A percentile compares a stretch with the other conserved stretches of the same genome.
These are phyloP conservation scores for Drosophila miranda DNA, from an alignment of 1,140 invertebrate genomes.

Conservation along the genomic window DNA sequence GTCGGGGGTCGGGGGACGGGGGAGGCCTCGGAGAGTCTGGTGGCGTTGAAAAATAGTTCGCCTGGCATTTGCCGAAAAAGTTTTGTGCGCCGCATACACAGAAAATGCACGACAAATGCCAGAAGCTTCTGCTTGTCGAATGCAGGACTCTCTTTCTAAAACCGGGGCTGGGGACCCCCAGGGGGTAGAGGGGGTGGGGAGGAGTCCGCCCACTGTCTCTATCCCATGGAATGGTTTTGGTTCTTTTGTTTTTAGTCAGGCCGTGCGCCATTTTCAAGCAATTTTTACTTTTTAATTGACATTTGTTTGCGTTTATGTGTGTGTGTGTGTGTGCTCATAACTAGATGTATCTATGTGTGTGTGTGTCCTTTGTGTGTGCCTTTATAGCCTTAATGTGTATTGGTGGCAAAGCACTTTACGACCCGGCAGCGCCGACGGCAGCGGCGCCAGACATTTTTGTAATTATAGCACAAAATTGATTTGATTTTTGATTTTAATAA, in stretches of 20 bases:
- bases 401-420: slow-evolving; percentile 63
- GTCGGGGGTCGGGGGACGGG: neutral
- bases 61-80: slow-evolving; percentile 57
- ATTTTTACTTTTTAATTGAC: slow-evolving; percentile 80
- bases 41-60: slow-evolving; percentile 48
- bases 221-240: slow-evolving; percentile 18
- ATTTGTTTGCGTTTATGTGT: slow-evolving; percentile 62
- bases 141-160: slow-evolving; percentile 32
- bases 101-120: slow-evolving; percentile 62
- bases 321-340: slow-evolving; percentile 6
- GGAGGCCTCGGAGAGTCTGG: slow-evolving; percentile 21
- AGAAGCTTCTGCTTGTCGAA: slow-evolving; percentile 53
- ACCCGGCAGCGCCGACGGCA: slow-evolving; percentile 14
- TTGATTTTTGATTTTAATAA: slow-evolving; percentile 80
- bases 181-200: neutral
- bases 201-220: neutral
- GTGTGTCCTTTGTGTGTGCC: neutral
- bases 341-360: neutral
- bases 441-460: slow-evolving; percentile 72
- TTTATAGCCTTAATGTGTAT: slow-evolving; percentile 12
- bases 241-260: slow-evolving; percentile 68
- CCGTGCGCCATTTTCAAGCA: slow-evolving; percentile 74
- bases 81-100: slow-evolving; percentile 48
- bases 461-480: slow-evolving; percentile 78
- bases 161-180: neutral